Evolutionary conservation across 2,797 vertebrate species (phyloP).

Genomic region (Chaetophractus vellerosus): DNA sequence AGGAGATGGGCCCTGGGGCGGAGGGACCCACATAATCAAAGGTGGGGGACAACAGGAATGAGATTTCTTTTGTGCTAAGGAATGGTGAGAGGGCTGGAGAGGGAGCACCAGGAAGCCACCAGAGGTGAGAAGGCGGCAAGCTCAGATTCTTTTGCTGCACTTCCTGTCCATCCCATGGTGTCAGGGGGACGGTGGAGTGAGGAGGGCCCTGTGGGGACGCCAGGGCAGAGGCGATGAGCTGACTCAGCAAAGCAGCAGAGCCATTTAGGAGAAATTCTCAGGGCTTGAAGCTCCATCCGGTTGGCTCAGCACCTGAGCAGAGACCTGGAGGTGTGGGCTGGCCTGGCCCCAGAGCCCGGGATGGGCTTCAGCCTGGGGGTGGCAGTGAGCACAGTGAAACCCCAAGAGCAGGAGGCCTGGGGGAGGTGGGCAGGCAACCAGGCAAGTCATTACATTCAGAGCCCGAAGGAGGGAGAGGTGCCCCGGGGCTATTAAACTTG

Average conservation of each 20-base stretch:
- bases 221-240: neutral
- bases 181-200: accelerated
- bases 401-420: neutral
- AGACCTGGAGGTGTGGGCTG: neutral
- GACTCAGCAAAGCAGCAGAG: neutral
- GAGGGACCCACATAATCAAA: neutral
- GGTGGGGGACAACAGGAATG: accelerated
- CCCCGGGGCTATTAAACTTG: neutral
- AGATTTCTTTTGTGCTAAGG: neutral
- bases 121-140: too few relatives aligned
- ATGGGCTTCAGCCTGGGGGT: neutral
- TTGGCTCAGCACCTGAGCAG: neutral
- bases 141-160: too few relatives aligned
- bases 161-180: accelerated
- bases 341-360: neutral
- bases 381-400: neutral
- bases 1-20: neutral
- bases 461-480: neutral
- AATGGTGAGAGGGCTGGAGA: neutral
- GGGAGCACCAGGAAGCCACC: too few relatives aligned
- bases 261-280: neutral
- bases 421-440: neutral
- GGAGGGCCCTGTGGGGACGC: accelerated
- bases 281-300: neutral
- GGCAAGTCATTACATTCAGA: neutral